These are phyloP conservation scores for Drosophila koepferae DNA, from an alignment of 2,888 invertebrate genomes.

Conservation along the genomic window DNA sequence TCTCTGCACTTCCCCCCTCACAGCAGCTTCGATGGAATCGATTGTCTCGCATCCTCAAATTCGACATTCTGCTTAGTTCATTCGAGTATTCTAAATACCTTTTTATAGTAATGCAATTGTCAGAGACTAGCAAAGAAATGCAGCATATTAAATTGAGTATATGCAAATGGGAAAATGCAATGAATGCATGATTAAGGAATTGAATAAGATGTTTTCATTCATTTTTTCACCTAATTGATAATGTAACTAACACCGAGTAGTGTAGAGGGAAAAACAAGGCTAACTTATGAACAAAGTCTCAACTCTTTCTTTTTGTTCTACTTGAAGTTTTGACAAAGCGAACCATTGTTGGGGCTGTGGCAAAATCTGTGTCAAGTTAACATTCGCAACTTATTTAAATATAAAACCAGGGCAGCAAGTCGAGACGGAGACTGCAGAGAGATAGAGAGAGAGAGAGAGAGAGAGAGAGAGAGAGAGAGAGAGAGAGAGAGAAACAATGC, in stretches of 20 bases:
- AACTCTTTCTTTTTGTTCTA: constrained; percentile 1
- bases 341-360: constrained; percentile 29
- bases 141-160: background rate
- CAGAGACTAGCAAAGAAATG: constrained; percentile 27
- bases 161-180: background rate
- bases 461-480: background rate
- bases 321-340: background rate
- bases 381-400: constrained; percentile 74
- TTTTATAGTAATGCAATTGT: constrained; percentile 45
- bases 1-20: background rate
- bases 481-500: background rate
- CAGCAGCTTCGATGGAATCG: constrained; percentile 25
- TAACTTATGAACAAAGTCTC: constrained; percentile 3
- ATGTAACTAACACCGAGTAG: background rate
- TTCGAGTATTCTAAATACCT: constrained; percentile 28
- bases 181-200: background rate
- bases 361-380: constrained; percentile 74
- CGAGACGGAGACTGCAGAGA: background rate
- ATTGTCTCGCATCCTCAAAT: background rate
- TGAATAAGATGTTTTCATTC: background rate
- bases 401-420: constrained; percentile 38
- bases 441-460: background rate
- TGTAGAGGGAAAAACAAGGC: background rate
- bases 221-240: background rate
- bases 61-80: constrained; percentile 9